Evolutionary conservation across 2,888 invertebrate genomes (phyloP).

Genomic region (Drosophila flavopinicola): DNA sequence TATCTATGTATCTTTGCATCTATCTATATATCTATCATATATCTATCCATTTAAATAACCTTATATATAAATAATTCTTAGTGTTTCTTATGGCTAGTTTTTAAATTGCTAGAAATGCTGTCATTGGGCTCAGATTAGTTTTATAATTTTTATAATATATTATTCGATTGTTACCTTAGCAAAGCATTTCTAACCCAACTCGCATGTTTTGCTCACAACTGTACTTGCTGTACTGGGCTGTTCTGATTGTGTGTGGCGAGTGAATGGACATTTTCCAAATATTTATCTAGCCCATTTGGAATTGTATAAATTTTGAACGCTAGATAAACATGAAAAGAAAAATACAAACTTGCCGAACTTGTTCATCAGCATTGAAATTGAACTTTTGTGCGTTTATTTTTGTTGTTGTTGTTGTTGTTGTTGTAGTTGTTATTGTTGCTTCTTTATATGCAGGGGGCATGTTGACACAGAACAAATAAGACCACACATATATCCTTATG

Average conservation of each 20-base stretch:
- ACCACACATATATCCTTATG: slow-evolving; percentile 14
- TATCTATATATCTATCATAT: too few relatives aligned
- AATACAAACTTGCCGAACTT: slow-evolving; percentile 48
- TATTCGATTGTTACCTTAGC: too few relatives aligned
- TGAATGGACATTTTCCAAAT: slow-evolving; percentile 35
- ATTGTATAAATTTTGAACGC: slow-evolving; percentile 66
- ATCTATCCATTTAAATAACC: too few relatives aligned
- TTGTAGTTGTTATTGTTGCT: slow-evolving; percentile 39
- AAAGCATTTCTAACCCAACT: too few relatives aligned
- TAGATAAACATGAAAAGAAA: slow-evolving; percentile 69
- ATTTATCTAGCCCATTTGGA: slow-evolving; percentile 69
- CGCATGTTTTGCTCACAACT: slow-evolving; percentile 17
- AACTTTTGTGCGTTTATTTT: slow-evolving; percentile 42
- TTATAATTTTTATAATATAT: too few relatives aligned
- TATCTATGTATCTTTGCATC: too few relatives aligned
- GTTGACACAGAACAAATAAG: slow-evolving; percentile 73
- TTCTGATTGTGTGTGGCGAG: not conserved
- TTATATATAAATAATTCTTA: too few relatives aligned
- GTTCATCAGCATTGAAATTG: slow-evolving; percentile 73
- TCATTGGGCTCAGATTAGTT: too few relatives aligned
- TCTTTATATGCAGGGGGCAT: slow-evolving; percentile 71
- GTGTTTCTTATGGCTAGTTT: too few relatives aligned
- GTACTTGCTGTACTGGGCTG: slow-evolving; percentile 9
- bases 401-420: slow-evolving; percentile 24
- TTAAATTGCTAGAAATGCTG: too few relatives aligned